Evolutionary conservation across 2,113 vertebrate genomes (phyloP).

Genomic region (Callipepla californica): DNA sequence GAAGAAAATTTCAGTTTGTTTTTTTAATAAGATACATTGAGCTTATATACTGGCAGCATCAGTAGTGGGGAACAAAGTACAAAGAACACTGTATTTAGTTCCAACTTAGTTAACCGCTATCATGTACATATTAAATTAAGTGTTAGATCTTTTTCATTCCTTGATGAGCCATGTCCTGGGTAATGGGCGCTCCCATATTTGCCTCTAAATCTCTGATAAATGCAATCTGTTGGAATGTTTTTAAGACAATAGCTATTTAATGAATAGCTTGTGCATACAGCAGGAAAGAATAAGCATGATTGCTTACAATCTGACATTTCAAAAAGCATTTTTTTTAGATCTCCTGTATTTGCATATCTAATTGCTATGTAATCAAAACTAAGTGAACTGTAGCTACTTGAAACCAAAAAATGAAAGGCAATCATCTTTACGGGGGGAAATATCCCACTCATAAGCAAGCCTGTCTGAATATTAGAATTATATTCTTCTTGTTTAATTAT

Average conservation of each 20-base stretch:
- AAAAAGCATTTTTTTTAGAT: conserved; percentile 77
- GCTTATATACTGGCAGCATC: neutral
- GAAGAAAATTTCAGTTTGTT: neutral
- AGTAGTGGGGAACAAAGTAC: neutral
- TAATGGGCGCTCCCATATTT: neutral
- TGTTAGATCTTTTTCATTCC: conserved; percentile 20
- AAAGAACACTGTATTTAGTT: neutral
- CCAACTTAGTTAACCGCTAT: neutral
- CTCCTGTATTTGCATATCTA: conserved; percentile 81
- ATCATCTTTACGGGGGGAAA: conserved; percentile 76
- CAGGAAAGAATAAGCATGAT: conserved; percentile 82
- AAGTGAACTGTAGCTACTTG: conserved; percentile 82
- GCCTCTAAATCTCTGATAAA: conserved; percentile 39
- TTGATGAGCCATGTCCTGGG: neutral
- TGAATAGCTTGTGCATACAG: conserved; percentile 73
- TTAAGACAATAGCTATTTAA: conserved; percentile 80
- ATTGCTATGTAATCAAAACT: conserved; percentile 85
- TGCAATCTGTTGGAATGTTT: conserved; percentile 55
- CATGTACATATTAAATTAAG: conserved; percentile 45
- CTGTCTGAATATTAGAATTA: conserved; percentile 77
- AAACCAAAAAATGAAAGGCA: conserved; percentile 82
- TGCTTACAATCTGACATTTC: conserved; percentile 77
- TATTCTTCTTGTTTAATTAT: conserved; percentile 81
- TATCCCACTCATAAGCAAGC: conserved; percentile 56
- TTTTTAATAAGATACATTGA: neutral